phyloP scores from a whole-genome alignment of 2,797 vertebrate species.

The Corythornis leucogaster region DNA sequence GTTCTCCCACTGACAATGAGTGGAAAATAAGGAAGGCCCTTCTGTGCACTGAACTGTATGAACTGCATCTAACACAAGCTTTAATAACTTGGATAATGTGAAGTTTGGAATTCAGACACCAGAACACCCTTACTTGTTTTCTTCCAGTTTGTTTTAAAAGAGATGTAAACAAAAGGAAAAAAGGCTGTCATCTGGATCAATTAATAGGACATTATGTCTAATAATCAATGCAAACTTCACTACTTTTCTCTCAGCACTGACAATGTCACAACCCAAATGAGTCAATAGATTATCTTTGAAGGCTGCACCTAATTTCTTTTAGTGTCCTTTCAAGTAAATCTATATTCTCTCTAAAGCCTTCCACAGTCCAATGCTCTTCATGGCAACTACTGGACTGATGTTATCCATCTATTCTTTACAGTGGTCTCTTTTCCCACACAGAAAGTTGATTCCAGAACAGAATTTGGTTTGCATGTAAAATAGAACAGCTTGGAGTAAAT shows the following conservation, averaged over 20 bases:
- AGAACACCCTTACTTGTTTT: not conserved
- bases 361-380: not conserved
- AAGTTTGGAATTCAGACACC: not conserved
- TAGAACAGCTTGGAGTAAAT: not conserved
- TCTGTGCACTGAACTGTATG: not conserved
- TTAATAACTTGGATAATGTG: not conserved
- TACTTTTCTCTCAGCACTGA: not conserved
- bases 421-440: not conserved
- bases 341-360: not conserved
- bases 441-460: not conserved
- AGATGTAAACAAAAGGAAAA: not conserved
- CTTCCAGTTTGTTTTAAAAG: not conserved
- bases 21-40: not conserved
- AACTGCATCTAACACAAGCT: not conserved
- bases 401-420: not conserved
- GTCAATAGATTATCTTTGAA: not conserved
- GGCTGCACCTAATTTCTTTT: not conserved
- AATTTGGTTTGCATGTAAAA: not conserved
- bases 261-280: not conserved
- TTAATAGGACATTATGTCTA: not conserved
- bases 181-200: not conserved
- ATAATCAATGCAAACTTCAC: not conserved
- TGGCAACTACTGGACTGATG: not conserved
- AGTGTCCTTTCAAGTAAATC: not conserved
- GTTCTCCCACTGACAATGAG: not conserved